These are phyloP conservation scores for Petrocephalus sullivani DNA, from an alignment of 2,797 vertebrate species.

Conservation along the genomic window DNA sequence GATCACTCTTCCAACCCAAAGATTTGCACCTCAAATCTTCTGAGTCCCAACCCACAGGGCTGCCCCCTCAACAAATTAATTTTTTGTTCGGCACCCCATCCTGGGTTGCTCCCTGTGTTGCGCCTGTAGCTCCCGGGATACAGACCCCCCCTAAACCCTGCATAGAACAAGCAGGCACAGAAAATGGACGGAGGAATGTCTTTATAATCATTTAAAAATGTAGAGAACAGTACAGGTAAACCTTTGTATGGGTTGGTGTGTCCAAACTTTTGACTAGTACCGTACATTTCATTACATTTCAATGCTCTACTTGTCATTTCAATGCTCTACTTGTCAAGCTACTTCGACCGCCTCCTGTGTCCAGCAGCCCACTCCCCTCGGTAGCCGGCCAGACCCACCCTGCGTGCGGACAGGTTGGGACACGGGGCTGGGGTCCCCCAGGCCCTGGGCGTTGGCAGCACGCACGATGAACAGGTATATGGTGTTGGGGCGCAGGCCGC, in stretches of 20 bases:
- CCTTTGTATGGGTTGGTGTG: background rate
- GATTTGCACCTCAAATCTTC: background rate
- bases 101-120: too few relatives aligned
- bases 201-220: background rate
- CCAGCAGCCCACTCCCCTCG: background rate
- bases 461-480: slow-evolving; percentile 94
- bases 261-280: background rate
- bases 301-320: background rate
- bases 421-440: slow-evolving; percentile 90
- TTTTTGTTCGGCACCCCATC: background rate
- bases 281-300: background rate
- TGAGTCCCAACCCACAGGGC: background rate
- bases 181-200: background rate
- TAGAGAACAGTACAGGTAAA: background rate
- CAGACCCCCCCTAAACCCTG: too few relatives aligned
- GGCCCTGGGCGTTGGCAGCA: slow-evolving; percentile 81
- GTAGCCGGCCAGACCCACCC: slow-evolving; percentile 56
- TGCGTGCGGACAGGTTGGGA: slow-evolving; percentile 89
- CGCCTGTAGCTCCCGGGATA: too few relatives aligned
- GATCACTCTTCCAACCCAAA: background rate
- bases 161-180: too few relatives aligned
- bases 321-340: background rate
- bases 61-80: background rate
- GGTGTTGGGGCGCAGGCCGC: slow-evolving; percentile 82
- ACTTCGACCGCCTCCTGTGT: background rate